Conservation (phyloP, 2,113 vertebrate genomes). For the Ptyas mucosa region DNA sequence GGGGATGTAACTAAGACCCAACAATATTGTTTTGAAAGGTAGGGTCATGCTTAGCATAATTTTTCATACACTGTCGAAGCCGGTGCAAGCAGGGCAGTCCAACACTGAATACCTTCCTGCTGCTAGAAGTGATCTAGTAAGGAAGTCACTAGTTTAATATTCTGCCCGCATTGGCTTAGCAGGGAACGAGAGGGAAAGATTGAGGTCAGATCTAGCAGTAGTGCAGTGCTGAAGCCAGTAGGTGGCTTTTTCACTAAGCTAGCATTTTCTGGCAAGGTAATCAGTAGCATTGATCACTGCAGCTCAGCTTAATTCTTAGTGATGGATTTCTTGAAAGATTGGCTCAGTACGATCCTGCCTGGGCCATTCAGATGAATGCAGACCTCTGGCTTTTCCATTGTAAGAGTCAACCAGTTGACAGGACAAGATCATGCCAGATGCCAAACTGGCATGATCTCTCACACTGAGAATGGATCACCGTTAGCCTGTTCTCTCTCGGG, state of each 20-base stretch:
- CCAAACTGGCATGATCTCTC: too few species aligned
- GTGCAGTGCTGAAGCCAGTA: background rate
- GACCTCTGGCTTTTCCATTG: background rate
- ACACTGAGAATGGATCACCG: background rate
- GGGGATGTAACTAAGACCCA: background rate
- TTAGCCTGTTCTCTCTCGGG: background rate
- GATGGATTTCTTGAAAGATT: background rate
- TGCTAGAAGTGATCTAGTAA: background rate
- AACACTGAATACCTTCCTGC: background rate
- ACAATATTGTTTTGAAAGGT: background rate
- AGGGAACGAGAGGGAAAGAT: background rate
- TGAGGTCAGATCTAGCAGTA: background rate
- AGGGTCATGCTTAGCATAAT: background rate
- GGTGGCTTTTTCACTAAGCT: background rate
- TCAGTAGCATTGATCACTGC: conserved; percentile 16
- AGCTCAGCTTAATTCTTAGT: background rate
- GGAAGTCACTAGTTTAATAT: background rate
- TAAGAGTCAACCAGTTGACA: background rate
- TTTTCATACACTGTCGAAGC: background rate
- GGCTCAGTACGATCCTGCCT: background rate
- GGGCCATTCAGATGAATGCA: background rate
- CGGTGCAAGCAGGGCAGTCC: background rate
- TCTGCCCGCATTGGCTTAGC: background rate
- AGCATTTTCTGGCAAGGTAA: conserved; percentile 9
- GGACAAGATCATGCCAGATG: background rate